Evolutionary conservation across 2,888 invertebrate genomes (phyloP).

Genomic region (Schrankia costaestrigalis): DNA sequence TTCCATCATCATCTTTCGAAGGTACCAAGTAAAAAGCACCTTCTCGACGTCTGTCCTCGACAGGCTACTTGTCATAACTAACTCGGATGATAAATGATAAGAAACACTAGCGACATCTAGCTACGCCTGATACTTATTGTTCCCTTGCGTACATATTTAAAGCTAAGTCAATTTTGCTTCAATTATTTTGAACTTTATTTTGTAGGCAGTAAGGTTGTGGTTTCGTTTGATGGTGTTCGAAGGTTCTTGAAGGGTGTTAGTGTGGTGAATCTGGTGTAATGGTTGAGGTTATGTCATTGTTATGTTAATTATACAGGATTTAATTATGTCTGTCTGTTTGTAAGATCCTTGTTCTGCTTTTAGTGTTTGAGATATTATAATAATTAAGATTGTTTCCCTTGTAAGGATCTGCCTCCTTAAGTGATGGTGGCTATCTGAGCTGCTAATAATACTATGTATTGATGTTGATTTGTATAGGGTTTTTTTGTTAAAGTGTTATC

Average conservation of each 20-base stretch:
- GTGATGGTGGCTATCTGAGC: too few species aligned
- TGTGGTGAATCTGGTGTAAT: conserved; percentile 54
- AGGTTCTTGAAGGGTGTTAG: conserved; percentile 46
- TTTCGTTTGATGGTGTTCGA: conserved; percentile 13
- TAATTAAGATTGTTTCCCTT: too few species aligned
- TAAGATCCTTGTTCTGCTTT: conserved; percentile 20
- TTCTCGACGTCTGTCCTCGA: conserved; percentile 56
- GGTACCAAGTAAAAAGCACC: conserved; percentile 70
- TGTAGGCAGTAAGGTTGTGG: neutral
- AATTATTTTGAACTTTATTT: conserved; percentile 22
- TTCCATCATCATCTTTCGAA: conserved; percentile 16
- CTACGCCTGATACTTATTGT: conserved; percentile 67
- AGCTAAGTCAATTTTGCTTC: neutral
- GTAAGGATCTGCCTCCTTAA: too few species aligned
- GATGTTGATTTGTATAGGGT: too few species aligned
- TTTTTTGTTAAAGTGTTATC: too few species aligned
- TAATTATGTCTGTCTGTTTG: conserved; percentile 61
- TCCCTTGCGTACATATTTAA: conserved; percentile 54
- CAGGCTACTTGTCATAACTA: conserved; percentile 76
- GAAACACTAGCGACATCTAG: conserved; percentile 59
- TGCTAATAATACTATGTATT: too few species aligned
- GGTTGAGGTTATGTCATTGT: conserved; percentile 59
- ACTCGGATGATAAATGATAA: conserved; percentile 70
- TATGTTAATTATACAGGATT: conserved; percentile 65
- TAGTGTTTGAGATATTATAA: neutral